phyloP scores from a whole-genome alignment of 1,140 invertebrate genomes.

The Lepidurus couesii region DNA sequence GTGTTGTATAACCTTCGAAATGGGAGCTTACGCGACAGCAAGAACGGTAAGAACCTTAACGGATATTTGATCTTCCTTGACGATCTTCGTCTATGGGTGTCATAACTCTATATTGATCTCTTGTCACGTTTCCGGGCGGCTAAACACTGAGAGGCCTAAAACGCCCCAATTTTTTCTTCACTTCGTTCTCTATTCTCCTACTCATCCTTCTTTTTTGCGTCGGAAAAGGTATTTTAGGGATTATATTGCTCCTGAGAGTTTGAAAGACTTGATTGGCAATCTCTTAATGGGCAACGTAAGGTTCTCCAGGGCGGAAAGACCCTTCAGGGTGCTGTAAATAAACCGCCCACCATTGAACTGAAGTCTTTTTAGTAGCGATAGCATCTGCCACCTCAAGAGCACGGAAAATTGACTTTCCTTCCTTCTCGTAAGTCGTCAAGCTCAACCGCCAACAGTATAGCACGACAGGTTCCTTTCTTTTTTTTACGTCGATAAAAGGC shows the following conservation, averaged over 20 bases:
- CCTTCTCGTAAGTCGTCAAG: neutral
- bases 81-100: no score
- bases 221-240: neutral
- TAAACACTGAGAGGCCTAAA: no score
- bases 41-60: neutral
- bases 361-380: conserved; percentile 18
- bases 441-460: no score
- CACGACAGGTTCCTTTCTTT: neutral
- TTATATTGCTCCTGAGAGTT: neutral
- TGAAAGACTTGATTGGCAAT: neutral
- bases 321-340: neutral
- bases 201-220: neutral
- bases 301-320: neutral
- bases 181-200: no score
- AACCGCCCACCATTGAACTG: neutral
- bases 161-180: no score
- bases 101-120: no score
- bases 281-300: conserved; percentile 9
- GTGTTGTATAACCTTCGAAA: neutral
- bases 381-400: conserved; percentile 16
- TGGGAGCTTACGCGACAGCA: neutral
- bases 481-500: neutral
- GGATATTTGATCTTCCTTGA: neutral
- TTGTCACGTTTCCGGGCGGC: no score
- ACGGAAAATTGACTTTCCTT: neutral